Evolutionary conservation across 2,888 invertebrate species (phyloP), one percentile per base, ranked within the genome.

Genomic region (Lydus trimaculatus): DNA sequence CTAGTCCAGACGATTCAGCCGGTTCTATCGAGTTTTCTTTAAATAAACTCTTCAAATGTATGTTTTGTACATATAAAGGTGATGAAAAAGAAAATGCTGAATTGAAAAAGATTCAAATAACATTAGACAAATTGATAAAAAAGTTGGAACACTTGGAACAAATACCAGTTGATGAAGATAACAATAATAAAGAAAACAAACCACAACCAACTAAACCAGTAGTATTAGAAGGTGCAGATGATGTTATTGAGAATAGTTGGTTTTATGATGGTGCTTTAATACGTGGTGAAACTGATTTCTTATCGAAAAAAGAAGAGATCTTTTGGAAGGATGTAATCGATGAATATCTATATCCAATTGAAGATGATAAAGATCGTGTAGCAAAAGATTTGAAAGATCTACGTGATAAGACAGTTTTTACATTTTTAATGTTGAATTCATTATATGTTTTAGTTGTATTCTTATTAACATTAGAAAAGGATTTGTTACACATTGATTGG

Each of bases 271-370:
- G 89, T 25, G 87, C 88, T 31, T 82, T 95, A 13, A 87, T 88
- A 59, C 87, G 89, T 70, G 92, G 92, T 0, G 89, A 90, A 61
- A 87, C 91, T 2, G 90, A 90, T 48, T 90, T 89, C 77, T 84
- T 96, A 52, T 85, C 89, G 0, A 87, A 89, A 15, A 85, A 88
- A 56, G 95, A 96, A 83, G 88, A 89, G 61, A 85, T 85, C 23
- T 96, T 96, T 85, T 96, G 95, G 94, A 88, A 88, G 65, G 91
- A 91, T 63, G 84, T 96, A 63, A 90, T 96, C 64, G 89, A 89
- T 59, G 90, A 90, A 79, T 94, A 96, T 83, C 86, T 96, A 23
- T 87, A 90, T 76, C 95, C 95, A 0, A 87, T 94, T 62, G 90
- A 90, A 76, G 88, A 90, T 66, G 88, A 90, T 79, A 87, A 90